Conservation (phyloP, 2,888 invertebrate genomes). For the Tenthredo notha region DNA sequence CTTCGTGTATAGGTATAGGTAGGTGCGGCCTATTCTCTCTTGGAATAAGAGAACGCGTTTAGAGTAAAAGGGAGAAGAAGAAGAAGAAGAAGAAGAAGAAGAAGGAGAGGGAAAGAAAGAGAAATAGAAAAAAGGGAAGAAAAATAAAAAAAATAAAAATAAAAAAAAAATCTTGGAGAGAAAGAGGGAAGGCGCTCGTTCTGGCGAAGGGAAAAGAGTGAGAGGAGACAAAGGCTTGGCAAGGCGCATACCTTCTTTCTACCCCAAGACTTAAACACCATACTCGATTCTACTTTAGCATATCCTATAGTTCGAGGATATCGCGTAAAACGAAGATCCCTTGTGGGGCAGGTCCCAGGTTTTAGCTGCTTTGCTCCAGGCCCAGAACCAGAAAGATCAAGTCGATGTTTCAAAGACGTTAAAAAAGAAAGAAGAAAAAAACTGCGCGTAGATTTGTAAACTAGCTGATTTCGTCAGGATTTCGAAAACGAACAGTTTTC, state of each 20-base stretch:
- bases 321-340: conserved; percentile 11
- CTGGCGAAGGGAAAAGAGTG: conserved; percentile 53
- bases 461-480: background rate
- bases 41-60: conserved; percentile 34
- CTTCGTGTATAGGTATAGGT: conserved; percentile 1
- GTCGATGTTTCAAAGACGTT: background rate
- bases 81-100: conserved; percentile 10
- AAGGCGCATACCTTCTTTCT: conserved; percentile 57
- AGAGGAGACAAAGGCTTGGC: conserved; percentile 57
- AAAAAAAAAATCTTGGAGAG: conserved; percentile 30
- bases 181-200: conserved; percentile 51
- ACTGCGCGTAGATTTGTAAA: background rate
- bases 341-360: conserved; percentile 9
- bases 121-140: conserved; percentile 45
- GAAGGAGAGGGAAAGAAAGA: conserved; percentile 21
- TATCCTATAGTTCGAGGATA: conserved; percentile 49
- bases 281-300: conserved; percentile 41
- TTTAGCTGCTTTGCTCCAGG: conserved; percentile 28
- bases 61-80: conserved; percentile 31
- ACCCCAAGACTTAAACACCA: conserved; percentile 39
- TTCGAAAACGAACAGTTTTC: background rate
- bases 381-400: background rate
- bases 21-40: conserved; percentile 57
- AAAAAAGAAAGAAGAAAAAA: background rate
- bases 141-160: conserved; percentile 19